Base-by-base conservation (phyloP, 92 coral and sea anemone species). In the Porites divaricata region DNA sequence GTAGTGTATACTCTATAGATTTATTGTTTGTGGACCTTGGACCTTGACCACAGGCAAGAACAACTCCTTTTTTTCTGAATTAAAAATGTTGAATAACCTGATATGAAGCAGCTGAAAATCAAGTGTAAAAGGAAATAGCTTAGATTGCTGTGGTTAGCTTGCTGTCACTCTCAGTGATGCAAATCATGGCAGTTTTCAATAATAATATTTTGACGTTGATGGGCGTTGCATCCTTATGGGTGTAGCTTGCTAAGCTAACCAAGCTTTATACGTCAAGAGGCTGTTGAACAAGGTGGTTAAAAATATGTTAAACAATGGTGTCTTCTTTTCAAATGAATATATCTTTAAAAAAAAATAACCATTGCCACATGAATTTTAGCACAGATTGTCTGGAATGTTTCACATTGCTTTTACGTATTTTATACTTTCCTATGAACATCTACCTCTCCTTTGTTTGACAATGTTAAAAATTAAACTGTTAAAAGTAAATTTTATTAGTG, bases 91-190 rank as follows among this genome's bases (percentile, higher is more conserved):
- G 16, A 8, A 54, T 54, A 54, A 9, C 48, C 53, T 49, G 22
- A 4, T 19, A 21, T 48, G 6, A 28, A 15, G 14, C 11, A n/a
- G 23, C 24, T 54, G 49, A 61, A 66, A 35, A 10, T 10, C 22
- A 70, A 19, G 6, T 48, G 50, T 53, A 51, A 70, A 41, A 72
- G 68, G 78, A 61, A 72, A 82, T 82, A 59, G 41, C 51, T 73
- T 12, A 50, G 49, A 82, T 82, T 72, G 54, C 72, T 82, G 86
- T 82, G 86, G 86, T 82, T 16, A 82, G 28, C 22, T 12, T 49
- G 50, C 71, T 50, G 68, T 50, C 86, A 61, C 24, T 12, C 48
- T 45, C 23, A 11, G 7, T 62, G 72, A 62, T 72, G 79, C 67
- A 71, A 57, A 62, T 82, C 63, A 41, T 49, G 26, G 9, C 67